Evolutionary conservation across 2,888 invertebrate species (phyloP).

Genomic region (Xanthorhoe spadicearia): DNA sequence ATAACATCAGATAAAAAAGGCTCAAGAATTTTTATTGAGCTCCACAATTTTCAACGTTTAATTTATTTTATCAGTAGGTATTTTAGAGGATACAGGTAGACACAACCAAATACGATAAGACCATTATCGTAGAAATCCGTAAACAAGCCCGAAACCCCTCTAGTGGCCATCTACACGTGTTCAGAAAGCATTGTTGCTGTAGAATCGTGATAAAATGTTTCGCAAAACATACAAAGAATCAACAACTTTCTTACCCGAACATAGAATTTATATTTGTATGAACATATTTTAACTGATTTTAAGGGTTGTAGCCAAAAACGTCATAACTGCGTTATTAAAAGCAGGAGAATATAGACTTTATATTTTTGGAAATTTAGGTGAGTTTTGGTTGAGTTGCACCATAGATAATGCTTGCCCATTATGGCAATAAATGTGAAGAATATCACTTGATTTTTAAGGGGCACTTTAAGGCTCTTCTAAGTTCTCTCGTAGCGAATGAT

Average conservation of each 20-base stretch:
- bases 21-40: slow-evolving; percentile 2
- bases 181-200: slow-evolving; percentile 55
- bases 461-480: slow-evolving; percentile 76
- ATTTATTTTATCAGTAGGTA: slow-evolving; percentile 31
- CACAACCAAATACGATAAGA: slow-evolving; percentile 50
- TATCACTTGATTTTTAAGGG: slow-evolving; percentile 82
- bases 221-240: neutral
- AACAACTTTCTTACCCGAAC: rapidly evolving
- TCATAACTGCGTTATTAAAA: neutral
- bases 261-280: slow-evolving; percentile 34
- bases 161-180: slow-evolving; percentile 82
- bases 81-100: slow-evolving; percentile 32
- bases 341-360: slow-evolving; percentile 10
- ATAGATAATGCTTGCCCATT: slow-evolving; percentile 46
- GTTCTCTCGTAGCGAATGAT: slow-evolving; percentile 73
- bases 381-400: slow-evolving; percentile 16
- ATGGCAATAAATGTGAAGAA: slow-evolving; percentile 72
- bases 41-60: slow-evolving; percentile 14
- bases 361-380: rapidly evolving
- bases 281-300: slow-evolving; percentile 17
- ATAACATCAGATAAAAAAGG: neutral
- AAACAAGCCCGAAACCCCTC: slow-evolving; percentile 70
- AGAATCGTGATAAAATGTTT: slow-evolving; percentile 24
- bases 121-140: slow-evolving; percentile 61
- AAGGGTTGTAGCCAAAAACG: neutral